phyloP scores from a whole-genome alignment of 1,140 invertebrate genomes.

The Mercenaria mercenaria region DNA sequence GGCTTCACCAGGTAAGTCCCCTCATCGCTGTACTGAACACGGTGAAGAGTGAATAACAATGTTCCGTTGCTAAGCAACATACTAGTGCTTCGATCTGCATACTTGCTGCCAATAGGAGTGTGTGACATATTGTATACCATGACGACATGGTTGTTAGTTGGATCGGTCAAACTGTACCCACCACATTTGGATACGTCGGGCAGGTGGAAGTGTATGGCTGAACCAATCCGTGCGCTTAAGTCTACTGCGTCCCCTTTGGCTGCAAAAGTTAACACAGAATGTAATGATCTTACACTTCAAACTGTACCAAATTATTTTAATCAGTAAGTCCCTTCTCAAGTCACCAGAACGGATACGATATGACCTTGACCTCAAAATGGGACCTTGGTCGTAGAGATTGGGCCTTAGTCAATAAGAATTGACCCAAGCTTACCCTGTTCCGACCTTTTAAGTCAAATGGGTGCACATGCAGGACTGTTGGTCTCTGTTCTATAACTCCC shows the following conservation, averaged over 20 bases:
- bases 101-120: neutral
- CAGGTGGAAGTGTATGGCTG: neutral
- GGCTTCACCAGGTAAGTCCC: neutral
- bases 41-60: neutral
- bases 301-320: no score
- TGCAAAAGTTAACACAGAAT: neutral
- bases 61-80: neutral
- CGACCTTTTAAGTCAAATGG: no score
- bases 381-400: no score
- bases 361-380: no score
- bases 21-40: neutral
- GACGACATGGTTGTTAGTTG: neutral
- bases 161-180: neutral
- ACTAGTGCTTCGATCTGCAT: neutral
- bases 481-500: no score
- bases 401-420: no score
- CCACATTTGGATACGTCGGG: neutral
- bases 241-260: neutral
- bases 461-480: no score
- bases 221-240: neutral
- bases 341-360: no score
- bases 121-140: neutral
- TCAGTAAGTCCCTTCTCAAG: no score
- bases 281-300: no score
- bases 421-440: no score